Base-by-base conservation (phyloP, 2,888 invertebrate species). In the Habroteleia sp. region DNA sequence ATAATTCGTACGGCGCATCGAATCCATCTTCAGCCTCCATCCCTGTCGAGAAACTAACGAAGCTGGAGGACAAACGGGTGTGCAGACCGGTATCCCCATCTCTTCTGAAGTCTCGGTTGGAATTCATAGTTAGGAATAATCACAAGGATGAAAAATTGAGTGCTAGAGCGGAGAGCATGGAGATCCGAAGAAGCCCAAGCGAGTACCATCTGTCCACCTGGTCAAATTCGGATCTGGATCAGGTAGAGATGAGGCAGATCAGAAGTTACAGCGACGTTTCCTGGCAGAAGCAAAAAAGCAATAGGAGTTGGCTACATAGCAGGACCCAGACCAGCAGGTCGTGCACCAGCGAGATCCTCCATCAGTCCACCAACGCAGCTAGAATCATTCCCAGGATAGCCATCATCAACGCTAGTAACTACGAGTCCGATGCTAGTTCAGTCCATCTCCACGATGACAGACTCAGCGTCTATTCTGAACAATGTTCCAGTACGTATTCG, bases 381-480 rank as follows among this genome's bases (percentile, higher is more conserved):
- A 17, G 27, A 23, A 79, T 88, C 0, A 87, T 88, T 52, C 88
- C 88, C 0, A 78, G 81, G 39, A 88, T 88, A 58, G 84, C 88
- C 0, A 88, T 88, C 23, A 88, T 88, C 62, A 87, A 87, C 27
- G 83, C 88, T 1, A 88, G 88, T 35, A 88, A 86, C 33, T 85
- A 88, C 37, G 86, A 84, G 48, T 88, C 88, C 1, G 85, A 87
- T 69, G 87, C 85, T 23, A 87, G 88, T 42, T 88, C 88, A 1
- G 83, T 87, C 0, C 83, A 87, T 48, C 48, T 85, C 5, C 80
- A 78, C 11, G 81, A 83, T 2, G 83, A 84, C 8, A 63, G 29
- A 17, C 39, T 41, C 3, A 81, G 78, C 13, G 69, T 56, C 13
- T 80, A 73, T 16, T 79, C 80, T 13, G 85, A 84, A 0, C 77